Conservation (phyloP, 2,797 vertebrate genomes). For the Aratinga solstitialis region DNA sequence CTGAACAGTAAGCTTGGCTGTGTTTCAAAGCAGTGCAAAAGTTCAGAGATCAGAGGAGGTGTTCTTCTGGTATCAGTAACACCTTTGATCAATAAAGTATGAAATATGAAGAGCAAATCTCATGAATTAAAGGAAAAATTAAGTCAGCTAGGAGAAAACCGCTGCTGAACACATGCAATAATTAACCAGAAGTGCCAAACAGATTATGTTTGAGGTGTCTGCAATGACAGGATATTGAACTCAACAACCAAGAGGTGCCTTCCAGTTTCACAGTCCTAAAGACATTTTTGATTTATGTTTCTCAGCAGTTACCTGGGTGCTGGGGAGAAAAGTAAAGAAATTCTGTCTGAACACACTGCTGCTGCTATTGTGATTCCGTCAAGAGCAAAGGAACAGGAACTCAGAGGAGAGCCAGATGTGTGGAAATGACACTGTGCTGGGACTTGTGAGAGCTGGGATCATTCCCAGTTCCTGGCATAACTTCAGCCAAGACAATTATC, state of each 20-base stretch:
- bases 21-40: constrained; percentile 8
- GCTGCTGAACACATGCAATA: not conserved
- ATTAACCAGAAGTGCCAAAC: not conserved
- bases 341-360: not conserved
- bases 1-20: not conserved
- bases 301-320: not conserved
- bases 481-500: not conserved
- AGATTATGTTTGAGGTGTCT: not conserved
- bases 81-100: not conserved
- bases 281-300: not conserved
- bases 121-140: not conserved
- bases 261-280: not conserved
- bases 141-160: not conserved
- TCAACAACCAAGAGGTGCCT: not conserved
- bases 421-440: not conserved
- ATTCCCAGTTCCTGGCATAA: not conserved
- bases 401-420: not conserved
- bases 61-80: not conserved
- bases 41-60: not conserved
- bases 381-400: not conserved
- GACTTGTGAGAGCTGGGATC: not conserved
- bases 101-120: not conserved
- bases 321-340: not conserved
- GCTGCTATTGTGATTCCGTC: not conserved
- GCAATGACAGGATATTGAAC: not conserved